Conservation (phyloP, 2,113 vertebrate species). For the Eira barbara region DNA sequence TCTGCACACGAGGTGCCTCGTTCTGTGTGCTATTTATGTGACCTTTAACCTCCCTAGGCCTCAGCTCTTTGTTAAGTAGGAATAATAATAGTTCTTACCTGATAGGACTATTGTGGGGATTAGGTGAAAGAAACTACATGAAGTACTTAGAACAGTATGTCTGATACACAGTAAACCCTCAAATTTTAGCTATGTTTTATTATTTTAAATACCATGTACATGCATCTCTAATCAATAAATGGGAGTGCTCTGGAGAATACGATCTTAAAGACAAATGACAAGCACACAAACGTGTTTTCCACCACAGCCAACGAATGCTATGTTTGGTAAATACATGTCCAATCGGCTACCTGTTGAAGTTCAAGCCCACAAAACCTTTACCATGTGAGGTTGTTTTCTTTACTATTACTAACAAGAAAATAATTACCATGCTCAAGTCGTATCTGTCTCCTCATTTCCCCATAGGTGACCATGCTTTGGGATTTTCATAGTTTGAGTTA, state of each 20-base stretch:
- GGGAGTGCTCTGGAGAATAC: background rate
- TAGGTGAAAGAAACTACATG: conserved; percentile 29
- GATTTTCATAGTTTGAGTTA: conserved; percentile 67
- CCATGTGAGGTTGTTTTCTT: conserved; percentile 58
- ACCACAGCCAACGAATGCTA: background rate
- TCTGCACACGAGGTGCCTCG: background rate
- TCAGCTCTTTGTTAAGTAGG: conserved; percentile 28
- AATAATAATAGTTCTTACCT: background rate
- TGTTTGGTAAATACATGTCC: background rate
- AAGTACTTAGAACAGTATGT: background rate
- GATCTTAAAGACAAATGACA: conserved; percentile 23
- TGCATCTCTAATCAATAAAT: conserved; percentile 38
- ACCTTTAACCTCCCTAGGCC: background rate
- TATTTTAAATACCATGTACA: conserved; percentile 37
- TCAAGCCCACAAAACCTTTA: background rate
- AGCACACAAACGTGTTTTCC: background rate
- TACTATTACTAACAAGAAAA: conserved; percentile 54
- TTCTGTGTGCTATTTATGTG: conserved; percentile 7
- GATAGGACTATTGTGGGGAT: background rate
- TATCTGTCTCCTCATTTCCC: conserved; percentile 54
- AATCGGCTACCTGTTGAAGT: background rate
- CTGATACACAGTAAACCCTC: background rate
- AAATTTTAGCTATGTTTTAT: conserved; percentile 3
- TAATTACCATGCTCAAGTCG: conserved; percentile 58
- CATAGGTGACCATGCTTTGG: conserved; percentile 63